Evolutionary conservation across 2,113 vertebrate genomes (phyloP).

Genomic region (Jacana jacana): DNA sequence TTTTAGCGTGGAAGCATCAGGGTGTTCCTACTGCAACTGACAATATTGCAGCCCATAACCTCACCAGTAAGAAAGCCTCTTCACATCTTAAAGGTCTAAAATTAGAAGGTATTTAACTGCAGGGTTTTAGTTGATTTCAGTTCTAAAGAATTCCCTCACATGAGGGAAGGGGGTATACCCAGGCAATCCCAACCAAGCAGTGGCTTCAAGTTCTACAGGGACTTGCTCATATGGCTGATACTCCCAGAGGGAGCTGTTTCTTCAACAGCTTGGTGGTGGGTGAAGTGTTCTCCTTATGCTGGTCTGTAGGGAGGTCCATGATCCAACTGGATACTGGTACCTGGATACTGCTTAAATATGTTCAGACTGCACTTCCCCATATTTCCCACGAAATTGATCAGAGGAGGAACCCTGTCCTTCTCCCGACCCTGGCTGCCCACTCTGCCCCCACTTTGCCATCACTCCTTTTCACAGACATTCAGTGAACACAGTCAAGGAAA

Average conservation of each 20-base stretch:
- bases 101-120: accelerated
- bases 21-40: neutral
- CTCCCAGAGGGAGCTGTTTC: neutral
- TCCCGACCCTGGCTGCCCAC: neutral
- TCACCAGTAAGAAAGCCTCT: neutral
- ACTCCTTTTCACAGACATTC: neutral
- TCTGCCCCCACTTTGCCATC: accelerated
- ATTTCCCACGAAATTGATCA: neutral
- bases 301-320: neutral
- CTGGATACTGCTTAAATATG: neutral
- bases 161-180: neutral
- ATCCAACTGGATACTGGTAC: neutral
- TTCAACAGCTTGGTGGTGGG: neutral
- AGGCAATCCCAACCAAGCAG: neutral
- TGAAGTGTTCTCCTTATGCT: neutral
- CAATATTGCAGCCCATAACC: neutral
- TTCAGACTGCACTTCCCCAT: neutral
- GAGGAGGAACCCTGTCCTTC: neutral
- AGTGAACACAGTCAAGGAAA: neutral
- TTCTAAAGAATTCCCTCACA: neutral
- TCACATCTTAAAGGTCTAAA: neutral
- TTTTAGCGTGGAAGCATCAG: neutral
- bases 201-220: neutral
- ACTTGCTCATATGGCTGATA: accelerated
- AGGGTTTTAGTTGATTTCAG: neutral